Evolutionary conservation across 1,140 invertebrate species (phyloP).

Genomic region (Druon quercuslanigerum): DNA sequence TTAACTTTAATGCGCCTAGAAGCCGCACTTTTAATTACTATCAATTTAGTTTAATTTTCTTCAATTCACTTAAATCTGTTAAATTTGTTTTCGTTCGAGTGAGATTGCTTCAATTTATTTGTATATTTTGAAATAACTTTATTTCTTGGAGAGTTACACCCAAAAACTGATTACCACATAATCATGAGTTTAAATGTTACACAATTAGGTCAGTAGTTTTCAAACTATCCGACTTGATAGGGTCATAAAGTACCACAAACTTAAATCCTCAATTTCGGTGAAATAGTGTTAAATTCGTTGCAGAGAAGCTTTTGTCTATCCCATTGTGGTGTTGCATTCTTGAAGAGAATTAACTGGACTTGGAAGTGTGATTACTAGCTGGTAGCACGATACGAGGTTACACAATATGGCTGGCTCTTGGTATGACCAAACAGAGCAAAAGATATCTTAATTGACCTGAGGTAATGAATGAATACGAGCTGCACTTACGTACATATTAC

Average conservation of each 20-base stretch:
- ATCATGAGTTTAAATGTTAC: too few relatives aligned
- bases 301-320: background rate
- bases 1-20: too few relatives aligned
- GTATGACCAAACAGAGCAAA: slow-evolving; percentile 58
- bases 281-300: background rate
- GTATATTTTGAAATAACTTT: too few relatives aligned
- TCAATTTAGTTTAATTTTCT: too few relatives aligned
- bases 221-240: background rate
- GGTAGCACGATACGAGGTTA: slow-evolving; percentile 36
- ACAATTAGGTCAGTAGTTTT: too few relatives aligned
- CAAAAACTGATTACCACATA: too few relatives aligned
- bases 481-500: slow-evolving; percentile 46
- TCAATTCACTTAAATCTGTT: too few relatives aligned
- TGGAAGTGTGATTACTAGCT: background rate
- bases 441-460: slow-evolving; percentile 62
- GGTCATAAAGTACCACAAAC: background rate
- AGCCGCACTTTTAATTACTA: too few relatives aligned
- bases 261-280: background rate
- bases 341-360: background rate
- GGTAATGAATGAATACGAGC: slow-evolving; percentile 55
- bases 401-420: slow-evolving; percentile 49
- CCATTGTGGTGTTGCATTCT: background rate
- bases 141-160: too few relatives aligned
- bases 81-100: too few relatives aligned
- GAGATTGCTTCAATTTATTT: too few relatives aligned